These are phyloP conservation scores for Taenaris catops DNA, from an alignment of 2,888 invertebrate genomes.

Conservation along the genomic window DNA sequence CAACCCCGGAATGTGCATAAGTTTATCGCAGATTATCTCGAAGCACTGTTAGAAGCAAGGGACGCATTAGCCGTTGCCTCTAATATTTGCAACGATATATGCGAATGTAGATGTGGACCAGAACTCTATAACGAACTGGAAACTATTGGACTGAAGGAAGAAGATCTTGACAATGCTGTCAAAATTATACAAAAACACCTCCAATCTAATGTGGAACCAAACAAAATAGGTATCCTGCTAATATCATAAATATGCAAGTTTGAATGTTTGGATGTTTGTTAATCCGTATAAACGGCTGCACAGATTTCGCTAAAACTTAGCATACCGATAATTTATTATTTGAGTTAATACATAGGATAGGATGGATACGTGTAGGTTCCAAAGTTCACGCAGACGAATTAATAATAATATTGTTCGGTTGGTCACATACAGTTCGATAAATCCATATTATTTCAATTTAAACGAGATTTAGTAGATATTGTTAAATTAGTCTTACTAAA, in stretches of 20 bases:
- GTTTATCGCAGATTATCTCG: constrained; percentile 85
- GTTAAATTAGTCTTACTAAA: neutral
- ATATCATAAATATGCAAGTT: no score
- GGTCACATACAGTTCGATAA: no score
- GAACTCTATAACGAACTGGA: constrained; percentile 41
- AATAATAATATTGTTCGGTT: no score
- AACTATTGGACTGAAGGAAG: constrained; percentile 36
- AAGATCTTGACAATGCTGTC: constrained; percentile 31
- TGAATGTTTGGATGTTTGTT: no score
- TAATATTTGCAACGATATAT: constrained; percentile 37
- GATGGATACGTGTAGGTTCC: no score
- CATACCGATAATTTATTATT: no score
- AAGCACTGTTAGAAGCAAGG: constrained; percentile 82
- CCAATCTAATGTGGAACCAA: constrained; percentile 20
- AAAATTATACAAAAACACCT: constrained; percentile 39
- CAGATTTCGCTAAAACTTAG: no score
- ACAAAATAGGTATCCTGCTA: constrained; percentile 2
- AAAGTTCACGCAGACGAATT: no score
- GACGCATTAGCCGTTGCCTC: constrained; percentile 68
- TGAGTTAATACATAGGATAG: no score
- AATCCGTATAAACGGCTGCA: no score
- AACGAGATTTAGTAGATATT: no score
- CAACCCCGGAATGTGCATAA: constrained; percentile 82
- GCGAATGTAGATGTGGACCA: constrained; percentile 33
- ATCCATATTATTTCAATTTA: no score